Evolutionary conservation across 2,888 invertebrate genomes (phyloP).

Genomic region (Tridacna crocea): DNA sequence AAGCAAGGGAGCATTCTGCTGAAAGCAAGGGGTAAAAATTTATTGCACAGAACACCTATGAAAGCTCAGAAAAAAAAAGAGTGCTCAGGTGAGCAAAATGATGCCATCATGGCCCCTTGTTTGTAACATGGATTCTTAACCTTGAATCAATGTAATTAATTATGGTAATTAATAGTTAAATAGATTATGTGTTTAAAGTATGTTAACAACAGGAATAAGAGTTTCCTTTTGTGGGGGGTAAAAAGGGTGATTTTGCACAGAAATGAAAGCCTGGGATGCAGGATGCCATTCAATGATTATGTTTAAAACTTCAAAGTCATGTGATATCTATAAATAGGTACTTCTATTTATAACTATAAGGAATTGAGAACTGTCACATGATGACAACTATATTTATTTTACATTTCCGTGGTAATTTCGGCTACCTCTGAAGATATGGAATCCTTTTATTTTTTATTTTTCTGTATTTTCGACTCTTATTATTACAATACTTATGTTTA

Average conservation of each 20-base stretch:
- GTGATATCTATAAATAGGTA: constrained; percentile 62
- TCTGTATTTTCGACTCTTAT: constrained; percentile 18
- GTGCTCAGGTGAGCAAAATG: too few relatives aligned
- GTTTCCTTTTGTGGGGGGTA: neutral
- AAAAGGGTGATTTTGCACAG: neutral
- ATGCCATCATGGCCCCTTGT: too few relatives aligned
- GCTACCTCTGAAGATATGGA: constrained; percentile 59
- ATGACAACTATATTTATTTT: constrained; percentile 51
- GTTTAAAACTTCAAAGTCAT: constrained; percentile 33
- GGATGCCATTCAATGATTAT: constrained; percentile 53
- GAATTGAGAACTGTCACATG: constrained; percentile 31
- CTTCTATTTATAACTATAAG: constrained; percentile 46
- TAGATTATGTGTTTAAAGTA: constrained; percentile 15
- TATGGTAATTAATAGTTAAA: constrained; percentile 10
- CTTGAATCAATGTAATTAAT: constrained; percentile 18
- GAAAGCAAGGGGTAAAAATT: too few relatives aligned
- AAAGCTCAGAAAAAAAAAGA: too few relatives aligned
- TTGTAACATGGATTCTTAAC: constrained; percentile 28
- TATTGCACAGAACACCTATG: too few relatives aligned
- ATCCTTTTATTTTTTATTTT: constrained; percentile 37
- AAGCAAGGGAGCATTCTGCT: too few relatives aligned
- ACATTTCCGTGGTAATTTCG: constrained; percentile 49
- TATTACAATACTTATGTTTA: neutral
- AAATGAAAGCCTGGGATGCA: constrained; percentile 27
- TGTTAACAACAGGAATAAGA: neutral